A percentile compares a stretch with the other conserved stretches of the same genome.
These are phyloP conservation scores for Amblyjoppa proteus DNA, from an alignment of 2,888 invertebrate genomes.

Conservation along the genomic window DNA sequence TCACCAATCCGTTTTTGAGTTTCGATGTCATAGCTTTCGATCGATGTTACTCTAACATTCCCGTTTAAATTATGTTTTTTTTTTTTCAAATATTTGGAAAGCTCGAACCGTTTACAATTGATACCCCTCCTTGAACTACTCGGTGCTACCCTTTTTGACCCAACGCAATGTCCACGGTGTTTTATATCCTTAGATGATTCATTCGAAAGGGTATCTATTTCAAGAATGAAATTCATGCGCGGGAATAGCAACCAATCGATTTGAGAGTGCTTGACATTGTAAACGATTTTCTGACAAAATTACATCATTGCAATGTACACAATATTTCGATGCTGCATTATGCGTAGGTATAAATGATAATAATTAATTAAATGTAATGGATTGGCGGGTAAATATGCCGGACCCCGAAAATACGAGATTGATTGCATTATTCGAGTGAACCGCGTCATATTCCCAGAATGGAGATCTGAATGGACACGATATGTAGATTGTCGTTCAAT, in stretches of 20 bases:
- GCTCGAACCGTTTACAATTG: no score
- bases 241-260: slow-evolving; percentile 65
- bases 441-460: slow-evolving; percentile 29
- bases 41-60: no score
- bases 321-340: slow-evolving; percentile 63
- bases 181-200: not conserved
- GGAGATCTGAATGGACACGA: slow-evolving; percentile 48
- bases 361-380: slow-evolving; percentile 32
- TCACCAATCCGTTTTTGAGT: no score
- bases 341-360: slow-evolving; percentile 20
- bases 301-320: not conserved
- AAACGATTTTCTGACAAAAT: slow-evolving; percentile 65
- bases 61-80: no score
- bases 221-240: slow-evolving; percentile 43
- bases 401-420: slow-evolving; percentile 21
- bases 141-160: no score
- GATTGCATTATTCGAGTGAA: slow-evolving; percentile 17
- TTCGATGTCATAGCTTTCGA: no score
- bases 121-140: no score
- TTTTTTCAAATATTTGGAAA: no score
- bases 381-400: slow-evolving; percentile 32
- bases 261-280: slow-evolving; percentile 67
- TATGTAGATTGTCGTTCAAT: slow-evolving; percentile 42
- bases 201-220: not conserved
- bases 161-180: no score